phyloP scores from a whole-genome alignment of 2,888 invertebrate species.

The Agrochola lota region DNA sequence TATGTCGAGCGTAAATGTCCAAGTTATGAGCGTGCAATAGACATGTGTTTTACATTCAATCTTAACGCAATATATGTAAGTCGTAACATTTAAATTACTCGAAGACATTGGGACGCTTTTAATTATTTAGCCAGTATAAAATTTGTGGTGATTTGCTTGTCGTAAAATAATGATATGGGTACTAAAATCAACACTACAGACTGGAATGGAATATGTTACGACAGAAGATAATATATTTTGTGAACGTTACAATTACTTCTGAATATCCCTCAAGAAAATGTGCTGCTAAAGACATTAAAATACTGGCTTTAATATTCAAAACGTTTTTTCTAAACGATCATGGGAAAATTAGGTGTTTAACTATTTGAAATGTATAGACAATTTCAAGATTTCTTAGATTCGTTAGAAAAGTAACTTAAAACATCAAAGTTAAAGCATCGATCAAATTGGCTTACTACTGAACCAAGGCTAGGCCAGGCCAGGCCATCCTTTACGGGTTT shows the following conservation, averaged over 20 bases:
- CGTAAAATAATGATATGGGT: constrained; percentile 53
- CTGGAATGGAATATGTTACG: constrained; percentile 23
- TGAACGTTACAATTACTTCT: background rate
- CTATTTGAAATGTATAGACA: background rate
- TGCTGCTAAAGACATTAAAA: background rate
- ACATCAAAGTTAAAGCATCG: background rate
- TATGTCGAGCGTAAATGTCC: constrained; percentile 75
- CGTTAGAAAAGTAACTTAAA: background rate
- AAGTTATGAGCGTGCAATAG: constrained; percentile 69
- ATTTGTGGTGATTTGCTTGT: constrained; percentile 58
- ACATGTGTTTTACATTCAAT: constrained; percentile 74
- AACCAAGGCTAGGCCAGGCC: no score
- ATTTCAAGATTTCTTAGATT: background rate
- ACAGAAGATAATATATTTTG: constrained; percentile 25
- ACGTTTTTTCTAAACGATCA: background rate
- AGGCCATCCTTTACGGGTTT: no score
- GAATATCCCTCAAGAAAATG: background rate
- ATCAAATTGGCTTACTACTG: background rate
- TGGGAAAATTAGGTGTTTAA: background rate
- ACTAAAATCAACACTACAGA: constrained; percentile 44
- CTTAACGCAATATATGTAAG: constrained; percentile 58
- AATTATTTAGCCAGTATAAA: constrained; percentile 54
- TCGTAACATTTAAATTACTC: constrained; percentile 60
- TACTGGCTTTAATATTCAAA: background rate
- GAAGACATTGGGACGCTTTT: constrained; percentile 48